Percentiles rank a stretch among this genome's conserved stretches.
These are phyloP conservation scores for Phrynosoma blainvillii DNA, from an alignment of 2,113 vertebrate species.

Conservation along the genomic window DNA sequence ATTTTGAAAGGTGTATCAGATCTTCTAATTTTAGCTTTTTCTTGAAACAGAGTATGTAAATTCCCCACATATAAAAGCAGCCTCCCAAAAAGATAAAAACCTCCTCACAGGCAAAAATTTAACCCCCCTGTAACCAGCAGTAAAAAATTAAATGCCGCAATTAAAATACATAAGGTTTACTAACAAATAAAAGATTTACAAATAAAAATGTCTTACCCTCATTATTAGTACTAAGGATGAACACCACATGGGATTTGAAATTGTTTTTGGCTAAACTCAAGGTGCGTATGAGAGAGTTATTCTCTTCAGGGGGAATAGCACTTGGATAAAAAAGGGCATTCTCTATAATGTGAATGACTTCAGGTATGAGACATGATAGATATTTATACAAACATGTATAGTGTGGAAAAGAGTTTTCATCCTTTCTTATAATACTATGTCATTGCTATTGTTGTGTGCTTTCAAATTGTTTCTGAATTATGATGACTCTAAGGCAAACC, in stretches of 20 bases:
- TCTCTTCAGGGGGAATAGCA: not conserved
- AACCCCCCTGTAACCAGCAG: not conserved
- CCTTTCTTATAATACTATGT: not conserved
- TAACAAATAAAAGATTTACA: not conserved
- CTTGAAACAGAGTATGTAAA: too few relatives aligned
- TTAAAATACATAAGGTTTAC: not conserved
- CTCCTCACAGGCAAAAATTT: not conserved
- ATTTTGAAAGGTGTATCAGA: not conserved
- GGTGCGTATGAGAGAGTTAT: not conserved
- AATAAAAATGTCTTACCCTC: not conserved
- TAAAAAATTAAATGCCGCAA: not conserved
- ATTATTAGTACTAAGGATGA: not conserved
- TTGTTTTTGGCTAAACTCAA: not conserved
- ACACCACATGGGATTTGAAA: not conserved
- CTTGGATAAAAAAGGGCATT: not conserved
- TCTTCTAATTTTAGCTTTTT: not conserved
- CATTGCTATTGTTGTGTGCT: too few relatives aligned
- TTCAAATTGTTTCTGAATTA: too few relatives aligned
- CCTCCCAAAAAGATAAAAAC: not conserved
- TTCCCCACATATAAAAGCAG: not conserved
- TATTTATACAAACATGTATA: not conserved
- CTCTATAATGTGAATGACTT: not conserved
- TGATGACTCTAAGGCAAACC: too few relatives aligned
- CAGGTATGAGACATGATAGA: not conserved
- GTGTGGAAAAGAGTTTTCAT: not conserved